These are phyloP conservation scores for Argopecten irradians DNA, from an alignment of 1,140 invertebrate species.

Conservation along the genomic window DNA sequence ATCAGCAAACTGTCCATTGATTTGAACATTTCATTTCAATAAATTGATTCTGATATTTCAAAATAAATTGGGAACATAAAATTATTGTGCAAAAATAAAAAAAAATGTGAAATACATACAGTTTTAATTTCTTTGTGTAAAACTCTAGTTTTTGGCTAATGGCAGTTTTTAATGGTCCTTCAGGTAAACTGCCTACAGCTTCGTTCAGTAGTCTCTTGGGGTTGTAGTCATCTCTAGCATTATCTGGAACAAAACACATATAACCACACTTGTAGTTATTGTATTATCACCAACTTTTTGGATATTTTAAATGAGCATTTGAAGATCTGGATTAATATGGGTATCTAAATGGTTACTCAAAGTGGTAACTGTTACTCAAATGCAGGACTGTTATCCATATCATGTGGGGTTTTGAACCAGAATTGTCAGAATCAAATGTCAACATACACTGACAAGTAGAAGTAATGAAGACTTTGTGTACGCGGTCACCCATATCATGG, in stretches of 20 bases:
- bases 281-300: not conserved
- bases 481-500: too few relatives aligned
- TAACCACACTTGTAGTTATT: not conserved
- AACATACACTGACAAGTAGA: too few relatives aligned
- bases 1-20: not conserved
- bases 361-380: not conserved
- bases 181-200: conserved; percentile 19
- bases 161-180: not conserved
- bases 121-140: conserved; percentile 30
- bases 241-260: not conserved
- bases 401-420: too few relatives aligned
- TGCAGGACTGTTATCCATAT: too few relatives aligned
- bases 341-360: not conserved
- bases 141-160: not conserved
- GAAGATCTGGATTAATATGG: not conserved
- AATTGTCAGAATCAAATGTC: too few relatives aligned
- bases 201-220: conserved; percentile 13
- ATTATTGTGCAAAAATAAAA: not conserved
- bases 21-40: too few relatives aligned
- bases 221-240: not conserved
- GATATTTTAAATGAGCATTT: not conserved
- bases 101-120: conserved; percentile 1
- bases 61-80: not conserved
- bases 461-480: too few relatives aligned
- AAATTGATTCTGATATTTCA: not conserved